Base-by-base conservation (phyloP, 2,888 invertebrate species). In the Omphaloscelis lunosa region DNA sequence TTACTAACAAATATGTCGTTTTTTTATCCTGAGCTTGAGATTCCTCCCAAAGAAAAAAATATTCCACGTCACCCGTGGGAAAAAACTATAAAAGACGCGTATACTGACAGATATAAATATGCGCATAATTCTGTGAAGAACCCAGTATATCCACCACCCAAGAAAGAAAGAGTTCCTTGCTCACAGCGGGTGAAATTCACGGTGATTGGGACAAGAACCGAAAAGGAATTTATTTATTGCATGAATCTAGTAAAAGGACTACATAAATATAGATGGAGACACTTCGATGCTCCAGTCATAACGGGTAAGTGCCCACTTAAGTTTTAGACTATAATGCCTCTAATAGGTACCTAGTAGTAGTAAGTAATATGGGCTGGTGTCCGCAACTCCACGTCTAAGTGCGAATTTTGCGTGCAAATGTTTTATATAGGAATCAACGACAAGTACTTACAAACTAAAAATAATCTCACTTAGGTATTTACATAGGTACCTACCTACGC, bases 111-210 rank as follows among this genome's bases (percentile, higher is more conserved):
- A 83, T 92, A 93, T 20, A 94, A 93, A 89, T 88, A 93, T 88
- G 92, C 90, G 6, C 96, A 96, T 85, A 96, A 96, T 83, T 95
- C 95, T 27, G 86, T 93, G 23, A 88, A 90, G 23, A 96, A 96
- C 82, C 94, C 94, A 15, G 58, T 80, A 11, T 94, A 94, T 83
- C 95, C 95, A 4, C 94, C 95, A 7, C 83, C 82, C 5, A 90
- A 89, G 77, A 90, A 91, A 75, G 86, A 88, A 65, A 90, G 86
- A 63, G 17, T 72, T 48, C 86, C 85, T 20, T 63, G 86, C 58
- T 68, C 80, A 68, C 76, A 91, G 23, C 88, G 89, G 12, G 82
- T 92, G 6, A 92, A 92, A 83, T 94, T 96, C 80, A 94, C 92
- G 2, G 85, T 96, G 2, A 91, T 96, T 69, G 96, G 96, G 15